phyloP scores from a whole-genome alignment of 53 echinoderm and acorn worm genomes.

The Mesocentrotus franciscanus region DNA sequence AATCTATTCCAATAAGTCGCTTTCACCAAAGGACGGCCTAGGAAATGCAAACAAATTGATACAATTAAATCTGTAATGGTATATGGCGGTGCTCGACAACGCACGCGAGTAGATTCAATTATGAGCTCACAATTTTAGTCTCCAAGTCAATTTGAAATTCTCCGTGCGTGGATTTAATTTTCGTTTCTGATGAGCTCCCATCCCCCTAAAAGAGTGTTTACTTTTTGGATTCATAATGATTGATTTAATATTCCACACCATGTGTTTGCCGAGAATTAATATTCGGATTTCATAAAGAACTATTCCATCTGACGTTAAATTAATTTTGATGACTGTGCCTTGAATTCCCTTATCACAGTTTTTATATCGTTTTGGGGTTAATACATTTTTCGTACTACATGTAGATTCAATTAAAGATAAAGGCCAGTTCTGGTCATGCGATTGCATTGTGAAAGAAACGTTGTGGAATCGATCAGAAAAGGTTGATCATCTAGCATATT shows the following conservation, averaged over 20 bases:
- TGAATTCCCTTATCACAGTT: no score
- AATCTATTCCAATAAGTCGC: slow-evolving; percentile 9
- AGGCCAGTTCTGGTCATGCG: no score
- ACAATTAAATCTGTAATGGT: slow-evolving; percentile 46
- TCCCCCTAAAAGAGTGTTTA: not conserved
- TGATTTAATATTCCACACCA: not conserved
- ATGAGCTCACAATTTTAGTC: slow-evolving; percentile 2
- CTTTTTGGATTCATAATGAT: not conserved
- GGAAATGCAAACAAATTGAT: slow-evolving; percentile 47
- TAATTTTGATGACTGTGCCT: no score
- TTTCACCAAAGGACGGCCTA: not conserved
- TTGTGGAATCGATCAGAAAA: no score
- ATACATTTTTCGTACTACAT: no score
- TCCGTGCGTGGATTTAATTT: slow-evolving; percentile 7
- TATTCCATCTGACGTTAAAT: no score
- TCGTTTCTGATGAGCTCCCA: slow-evolving; percentile 1
- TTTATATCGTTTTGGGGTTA: no score
- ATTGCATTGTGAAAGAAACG: no score
- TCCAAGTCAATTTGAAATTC: slow-evolving; percentile 16
- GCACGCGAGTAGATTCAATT: slow-evolving; percentile 16
- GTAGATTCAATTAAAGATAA: no score
- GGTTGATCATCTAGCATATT: no score
- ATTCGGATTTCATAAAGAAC: not conserved
- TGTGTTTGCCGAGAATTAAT: not conserved
- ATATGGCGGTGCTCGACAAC: not conserved